A percentile compares a stretch with the other conserved stretches of the same genome.
Conservation (phyloP, 2,113 vertebrate species). For the Heterotis niloticus region DNA sequence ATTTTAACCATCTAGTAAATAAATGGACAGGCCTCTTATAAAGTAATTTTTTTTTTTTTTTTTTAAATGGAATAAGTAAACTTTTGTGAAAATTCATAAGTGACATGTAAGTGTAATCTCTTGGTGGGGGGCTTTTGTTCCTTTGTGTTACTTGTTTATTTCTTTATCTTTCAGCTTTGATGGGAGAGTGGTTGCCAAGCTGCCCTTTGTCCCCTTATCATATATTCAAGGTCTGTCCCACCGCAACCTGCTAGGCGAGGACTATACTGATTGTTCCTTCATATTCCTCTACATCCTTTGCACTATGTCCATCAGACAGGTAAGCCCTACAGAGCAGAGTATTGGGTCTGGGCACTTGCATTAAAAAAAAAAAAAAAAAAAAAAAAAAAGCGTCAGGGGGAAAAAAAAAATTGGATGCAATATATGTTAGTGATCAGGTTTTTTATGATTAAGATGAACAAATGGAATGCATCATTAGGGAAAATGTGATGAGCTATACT, state of each 20-base stretch:
- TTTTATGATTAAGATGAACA: neutral
- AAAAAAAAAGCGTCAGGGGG: too few relatives aligned
- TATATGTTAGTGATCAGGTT: neutral
- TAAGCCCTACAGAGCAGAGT: constrained; percentile 44
- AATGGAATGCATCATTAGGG: neutral
- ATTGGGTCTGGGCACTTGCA: too few relatives aligned
- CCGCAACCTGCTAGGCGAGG: constrained; percentile 90
- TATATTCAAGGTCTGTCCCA: constrained; percentile 98
- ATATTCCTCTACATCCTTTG: constrained; percentile 98
- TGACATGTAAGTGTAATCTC: neutral
- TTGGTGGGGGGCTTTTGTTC: neutral
- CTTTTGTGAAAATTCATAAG: neutral
- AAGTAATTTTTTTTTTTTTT: too few relatives aligned
- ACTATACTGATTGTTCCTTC: constrained; percentile 96
- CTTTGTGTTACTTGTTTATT: neutral
- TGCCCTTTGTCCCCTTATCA: constrained; percentile 88
- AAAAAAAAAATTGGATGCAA: too few relatives aligned
- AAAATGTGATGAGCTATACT: neutral
- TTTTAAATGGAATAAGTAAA: neutral
- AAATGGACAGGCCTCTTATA: too few relatives aligned
- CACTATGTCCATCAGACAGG: constrained; percentile 98
- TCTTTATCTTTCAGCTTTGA: constrained; percentile 77
- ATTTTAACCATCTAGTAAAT: too few relatives aligned
- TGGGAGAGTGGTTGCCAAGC: constrained; percentile 90
- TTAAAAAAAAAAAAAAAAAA: too few relatives aligned